These are phyloP conservation scores for Apodemia duryi DNA, from an alignment of 2,888 invertebrate genomes.

Conservation along the genomic window DNA sequence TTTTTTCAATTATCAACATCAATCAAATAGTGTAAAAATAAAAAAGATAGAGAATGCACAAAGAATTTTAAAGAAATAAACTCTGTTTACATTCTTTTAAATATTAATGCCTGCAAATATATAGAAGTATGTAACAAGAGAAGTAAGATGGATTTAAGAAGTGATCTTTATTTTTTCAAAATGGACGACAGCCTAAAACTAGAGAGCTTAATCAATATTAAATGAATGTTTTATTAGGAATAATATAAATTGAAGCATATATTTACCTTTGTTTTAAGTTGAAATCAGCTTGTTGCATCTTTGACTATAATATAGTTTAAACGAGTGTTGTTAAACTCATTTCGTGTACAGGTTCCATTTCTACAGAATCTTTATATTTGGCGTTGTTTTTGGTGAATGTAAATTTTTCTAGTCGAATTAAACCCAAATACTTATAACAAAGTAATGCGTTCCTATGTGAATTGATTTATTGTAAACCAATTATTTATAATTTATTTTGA, in stretches of 20 bases:
- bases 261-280: constrained; percentile 75
- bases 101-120: constrained; percentile 3
- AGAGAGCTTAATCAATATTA: constrained; percentile 74
- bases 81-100: constrained; percentile 1
- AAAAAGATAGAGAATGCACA: constrained; percentile 22
- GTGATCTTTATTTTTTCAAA: constrained; percentile 49
- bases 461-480: constrained; percentile 39
- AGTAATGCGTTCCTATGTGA: constrained; percentile 61
- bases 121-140: neutral
- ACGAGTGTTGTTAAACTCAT: constrained; percentile 35
- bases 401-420: constrained; percentile 67
- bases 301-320: constrained; percentile 64
- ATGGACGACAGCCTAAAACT: constrained; percentile 70
- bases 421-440: constrained; percentile 65
- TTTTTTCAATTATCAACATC: constrained; percentile 34
- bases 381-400: constrained; percentile 46
- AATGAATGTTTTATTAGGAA: constrained; percentile 73
- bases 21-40: constrained; percentile 10
- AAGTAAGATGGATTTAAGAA: neutral
- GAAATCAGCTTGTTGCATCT: constrained; percentile 69
- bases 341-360: constrained; percentile 40
- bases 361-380: constrained; percentile 50
- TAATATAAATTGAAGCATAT: constrained; percentile 64
- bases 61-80: constrained; percentile 13
- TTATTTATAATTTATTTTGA: constrained; percentile 46